These are phyloP conservation scores for Heptranchias perlo DNA, from an alignment of 2,113 vertebrate genomes.

Conservation along the genomic window DNA sequence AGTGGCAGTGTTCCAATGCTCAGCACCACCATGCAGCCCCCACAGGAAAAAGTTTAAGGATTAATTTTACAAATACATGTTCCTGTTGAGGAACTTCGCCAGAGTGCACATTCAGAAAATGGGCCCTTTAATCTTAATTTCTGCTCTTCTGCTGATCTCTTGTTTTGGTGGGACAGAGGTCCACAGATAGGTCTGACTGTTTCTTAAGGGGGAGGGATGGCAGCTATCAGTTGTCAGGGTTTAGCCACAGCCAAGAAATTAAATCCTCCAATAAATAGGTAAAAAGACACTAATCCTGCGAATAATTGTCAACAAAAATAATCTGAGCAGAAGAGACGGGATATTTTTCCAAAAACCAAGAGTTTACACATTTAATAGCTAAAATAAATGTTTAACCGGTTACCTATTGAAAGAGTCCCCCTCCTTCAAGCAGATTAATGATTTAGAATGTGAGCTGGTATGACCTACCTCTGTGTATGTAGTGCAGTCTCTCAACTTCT, in stretches of 20 bases:
- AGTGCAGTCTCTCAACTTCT: background rate
- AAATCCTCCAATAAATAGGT: background rate
- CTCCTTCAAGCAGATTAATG: constrained; percentile 12
- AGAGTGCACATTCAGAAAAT: background rate
- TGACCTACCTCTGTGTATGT: background rate
- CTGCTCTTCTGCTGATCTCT: background rate
- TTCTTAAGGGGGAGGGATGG: background rate
- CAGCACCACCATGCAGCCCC: background rate
- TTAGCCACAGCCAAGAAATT: background rate
- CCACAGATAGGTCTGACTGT: background rate
- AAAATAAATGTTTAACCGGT: constrained; percentile 13
- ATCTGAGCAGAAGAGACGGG: background rate
- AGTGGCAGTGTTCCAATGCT: background rate
- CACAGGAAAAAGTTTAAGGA: background rate
- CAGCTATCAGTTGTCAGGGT: background rate
- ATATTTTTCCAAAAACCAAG: background rate
- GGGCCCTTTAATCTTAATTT: background rate
- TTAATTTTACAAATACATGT: background rate
- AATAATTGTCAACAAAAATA: background rate
- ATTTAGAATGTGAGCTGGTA: constrained; percentile 20
- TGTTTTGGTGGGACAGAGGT: background rate
- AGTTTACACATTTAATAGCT: background rate
- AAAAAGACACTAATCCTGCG: background rate
- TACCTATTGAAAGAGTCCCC: background rate
- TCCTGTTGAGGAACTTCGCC: background rate